Conservation (phyloP, 2,113 vertebrate genomes). For the Corapipo altera region DNA sequence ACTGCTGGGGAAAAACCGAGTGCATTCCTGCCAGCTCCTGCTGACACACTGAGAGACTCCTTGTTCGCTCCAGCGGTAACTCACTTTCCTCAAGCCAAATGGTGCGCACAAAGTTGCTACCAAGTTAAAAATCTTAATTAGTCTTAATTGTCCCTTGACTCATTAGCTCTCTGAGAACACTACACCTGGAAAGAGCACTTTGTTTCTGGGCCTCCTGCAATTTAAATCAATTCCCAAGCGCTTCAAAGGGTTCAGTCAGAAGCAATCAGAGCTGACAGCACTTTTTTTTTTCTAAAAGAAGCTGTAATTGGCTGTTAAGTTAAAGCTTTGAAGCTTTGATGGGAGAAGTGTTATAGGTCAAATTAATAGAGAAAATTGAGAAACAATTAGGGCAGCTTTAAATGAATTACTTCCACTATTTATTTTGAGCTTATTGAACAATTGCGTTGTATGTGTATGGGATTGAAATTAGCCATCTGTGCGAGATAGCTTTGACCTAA, state of each 20-base stretch:
- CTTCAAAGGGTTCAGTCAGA: slow-evolving; percentile 1
- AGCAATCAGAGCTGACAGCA: not conserved
- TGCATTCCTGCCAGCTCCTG: not conserved
- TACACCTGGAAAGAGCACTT: not conserved
- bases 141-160: not conserved
- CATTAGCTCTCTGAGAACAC: not conserved
- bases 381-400: slow-evolving; percentile 55
- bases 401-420: slow-evolving; percentile 45
- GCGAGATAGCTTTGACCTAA: slow-evolving; percentile 23
- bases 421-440: slow-evolving; percentile 43
- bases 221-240: not conserved
- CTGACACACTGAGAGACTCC: not conserved
- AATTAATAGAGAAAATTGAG: not conserved
- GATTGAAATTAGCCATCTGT: slow-evolving; percentile 44
- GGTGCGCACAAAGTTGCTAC: not conserved
- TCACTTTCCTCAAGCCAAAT: accelerated
- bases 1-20: not conserved
- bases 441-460: not conserved
- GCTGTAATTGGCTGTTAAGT: slow-evolving; percentile 32
- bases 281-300: not conserved
- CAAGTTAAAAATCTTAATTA: not conserved
- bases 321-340: slow-evolving; percentile 15
- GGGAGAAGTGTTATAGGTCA: not conserved
- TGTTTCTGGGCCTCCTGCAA: not conserved
- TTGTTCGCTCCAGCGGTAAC: not conserved